Evolutionary conservation across 2,888 invertebrate genomes (phyloP).

Genomic region (Allygus modestus): DNA sequence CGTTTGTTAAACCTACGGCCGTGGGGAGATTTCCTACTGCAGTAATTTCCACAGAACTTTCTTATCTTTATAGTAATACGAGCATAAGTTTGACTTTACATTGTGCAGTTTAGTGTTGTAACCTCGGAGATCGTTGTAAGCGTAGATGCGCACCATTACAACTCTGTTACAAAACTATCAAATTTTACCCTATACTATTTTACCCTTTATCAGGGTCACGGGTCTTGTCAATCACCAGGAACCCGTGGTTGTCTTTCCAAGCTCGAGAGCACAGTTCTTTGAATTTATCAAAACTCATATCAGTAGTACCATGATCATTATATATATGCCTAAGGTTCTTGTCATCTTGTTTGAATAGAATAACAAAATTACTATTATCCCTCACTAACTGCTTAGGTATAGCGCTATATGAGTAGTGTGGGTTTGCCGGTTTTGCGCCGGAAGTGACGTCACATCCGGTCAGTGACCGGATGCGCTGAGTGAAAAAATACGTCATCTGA

Average conservation of each 20-base stretch:
- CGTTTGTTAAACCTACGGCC: background rate
- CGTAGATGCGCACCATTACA: background rate
- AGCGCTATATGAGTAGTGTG: too few relatives aligned
- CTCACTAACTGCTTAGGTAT: conserved; percentile 73
- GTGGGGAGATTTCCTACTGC: background rate
- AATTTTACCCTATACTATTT: conserved; percentile 72
- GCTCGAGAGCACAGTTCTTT: conserved; percentile 70
- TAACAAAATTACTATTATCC: conserved; percentile 73
- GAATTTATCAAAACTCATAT: conserved; percentile 68
- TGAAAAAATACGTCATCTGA: too few relatives aligned
- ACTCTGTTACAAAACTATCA: conserved; percentile 66
- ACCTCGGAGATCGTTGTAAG: background rate
- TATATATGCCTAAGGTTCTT: conserved; percentile 71
- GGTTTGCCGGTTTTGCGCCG: too few relatives aligned
- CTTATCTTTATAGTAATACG: background rate
- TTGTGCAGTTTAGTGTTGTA: background rate
- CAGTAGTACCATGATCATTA: conserved; percentile 54
- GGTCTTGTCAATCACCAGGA: conserved; percentile 68
- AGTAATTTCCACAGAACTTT: background rate
- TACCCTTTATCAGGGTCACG: conserved; percentile 70
- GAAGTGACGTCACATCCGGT: too few relatives aligned
- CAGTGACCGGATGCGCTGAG: too few relatives aligned
- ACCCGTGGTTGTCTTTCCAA: conserved; percentile 69
- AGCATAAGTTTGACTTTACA: background rate
- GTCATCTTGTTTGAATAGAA: conserved; percentile 73